Percentiles rank a stretch among this genome's conserved stretches.
Evolutionary conservation across 2,113 vertebrate genomes (phyloP).

Genomic region (Leiothrix lutea): DNA sequence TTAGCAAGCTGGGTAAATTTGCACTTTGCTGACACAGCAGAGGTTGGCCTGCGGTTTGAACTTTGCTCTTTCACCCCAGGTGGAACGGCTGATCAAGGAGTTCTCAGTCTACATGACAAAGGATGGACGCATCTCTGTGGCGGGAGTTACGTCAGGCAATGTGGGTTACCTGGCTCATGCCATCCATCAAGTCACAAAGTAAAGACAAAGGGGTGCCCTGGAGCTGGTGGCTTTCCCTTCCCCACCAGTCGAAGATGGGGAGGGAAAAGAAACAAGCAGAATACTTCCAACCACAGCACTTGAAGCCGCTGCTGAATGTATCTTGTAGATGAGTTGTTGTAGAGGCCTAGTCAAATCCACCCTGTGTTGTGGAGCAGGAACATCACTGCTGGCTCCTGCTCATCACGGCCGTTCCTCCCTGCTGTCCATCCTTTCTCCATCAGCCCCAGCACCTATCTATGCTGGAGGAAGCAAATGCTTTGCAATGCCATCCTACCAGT

Average conservation of each 20-base stretch:
- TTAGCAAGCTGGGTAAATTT: not conserved
- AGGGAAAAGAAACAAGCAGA: constrained; percentile 33
- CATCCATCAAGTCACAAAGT: constrained; percentile 94
- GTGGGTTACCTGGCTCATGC: constrained; percentile 90
- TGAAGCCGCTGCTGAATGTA: constrained; percentile 31
- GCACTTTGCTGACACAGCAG: not conserved
- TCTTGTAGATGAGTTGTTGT: constrained; percentile 44
- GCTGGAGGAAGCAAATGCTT: not conserved
- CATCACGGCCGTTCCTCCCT: not conserved
- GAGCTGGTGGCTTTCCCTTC: constrained; percentile 37
- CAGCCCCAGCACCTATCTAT: not conserved
- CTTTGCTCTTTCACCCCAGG: constrained; percentile 71
- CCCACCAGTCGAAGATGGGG: not conserved
- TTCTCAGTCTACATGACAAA: constrained; percentile 98
- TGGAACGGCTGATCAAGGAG: constrained; percentile 90
- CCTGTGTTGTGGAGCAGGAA: not conserved
- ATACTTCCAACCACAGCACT: constrained; percentile 36
- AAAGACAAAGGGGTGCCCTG: constrained; percentile 45
- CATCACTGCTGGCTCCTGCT: not conserved
- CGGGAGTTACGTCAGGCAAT: constrained; percentile 88
- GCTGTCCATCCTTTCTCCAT: not conserved
- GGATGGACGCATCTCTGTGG: constrained; percentile 95
- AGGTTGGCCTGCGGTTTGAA: not conserved
- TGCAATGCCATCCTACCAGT: not conserved
- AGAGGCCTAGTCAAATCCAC: not conserved